phyloP scores from a whole-genome alignment of 2,113 vertebrate genomes.

The Anser cygnoides region DNA sequence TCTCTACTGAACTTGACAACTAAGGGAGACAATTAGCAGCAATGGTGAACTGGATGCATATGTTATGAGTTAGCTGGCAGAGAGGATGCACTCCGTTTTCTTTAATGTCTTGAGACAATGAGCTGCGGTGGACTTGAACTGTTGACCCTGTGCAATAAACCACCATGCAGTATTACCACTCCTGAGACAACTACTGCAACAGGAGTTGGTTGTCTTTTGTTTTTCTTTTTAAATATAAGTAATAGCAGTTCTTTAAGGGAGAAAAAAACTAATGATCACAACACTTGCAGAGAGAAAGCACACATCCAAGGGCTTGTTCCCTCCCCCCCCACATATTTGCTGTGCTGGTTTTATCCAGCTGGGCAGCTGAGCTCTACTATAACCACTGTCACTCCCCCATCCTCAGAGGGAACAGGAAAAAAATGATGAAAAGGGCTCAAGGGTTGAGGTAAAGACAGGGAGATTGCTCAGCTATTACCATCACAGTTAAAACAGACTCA shows the following conservation, averaged over 20 bases:
- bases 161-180: background rate
- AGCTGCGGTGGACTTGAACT: background rate
- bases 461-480: too few relatives aligned
- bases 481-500: too few relatives aligned
- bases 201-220: background rate
- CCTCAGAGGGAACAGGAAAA: too few relatives aligned
- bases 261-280: background rate
- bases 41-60: background rate
- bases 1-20: slow-evolving; percentile 11
- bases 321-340: too few relatives aligned
- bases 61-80: background rate
- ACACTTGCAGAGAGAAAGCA: background rate
- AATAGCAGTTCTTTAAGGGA: background rate
- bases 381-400: too few relatives aligned
- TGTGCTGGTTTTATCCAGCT: too few relatives aligned
- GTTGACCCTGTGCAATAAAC: background rate
- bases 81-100: background rate
- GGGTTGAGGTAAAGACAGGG: too few relatives aligned
- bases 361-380: too few relatives aligned
- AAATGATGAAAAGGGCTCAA: too few relatives aligned
- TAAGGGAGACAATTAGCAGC: slow-evolving; percentile 30
- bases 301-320: background rate
- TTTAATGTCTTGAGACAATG: slow-evolving; percentile 8
- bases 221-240: background rate
- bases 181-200: background rate